phyloP scores from a whole-genome alignment of 2,113 vertebrate genomes.

The Chaetodon trifascialis region DNA sequence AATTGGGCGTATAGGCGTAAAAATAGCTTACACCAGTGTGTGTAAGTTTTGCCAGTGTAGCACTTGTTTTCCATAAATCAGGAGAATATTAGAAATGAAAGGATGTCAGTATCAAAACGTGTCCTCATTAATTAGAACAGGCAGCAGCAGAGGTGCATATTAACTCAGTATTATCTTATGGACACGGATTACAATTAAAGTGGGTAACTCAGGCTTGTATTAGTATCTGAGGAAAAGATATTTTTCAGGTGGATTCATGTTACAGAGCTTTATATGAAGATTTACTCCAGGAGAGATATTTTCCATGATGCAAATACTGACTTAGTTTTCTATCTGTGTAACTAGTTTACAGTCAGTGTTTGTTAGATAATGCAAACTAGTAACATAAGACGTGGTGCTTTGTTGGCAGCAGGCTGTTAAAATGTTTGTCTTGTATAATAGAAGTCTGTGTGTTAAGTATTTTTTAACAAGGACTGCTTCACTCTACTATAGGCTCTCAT shows the following conservation, averaged over 20 bases:
- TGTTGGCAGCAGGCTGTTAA: conserved; percentile 65
- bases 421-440: conserved; percentile 59
- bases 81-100: conserved; percentile 33
- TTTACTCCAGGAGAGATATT: conserved; percentile 68
- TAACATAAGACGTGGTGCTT: conserved; percentile 33
- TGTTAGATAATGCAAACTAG: conserved; percentile 55
- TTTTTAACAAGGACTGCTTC: conserved; percentile 77
- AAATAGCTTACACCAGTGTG: conserved; percentile 38
- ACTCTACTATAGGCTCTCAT: conserved; percentile 86
- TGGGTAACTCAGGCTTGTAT: conserved; percentile 67
- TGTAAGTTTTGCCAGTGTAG: conserved; percentile 40
- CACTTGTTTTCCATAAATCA: conserved; percentile 60
- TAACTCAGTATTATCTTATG: conserved; percentile 46
- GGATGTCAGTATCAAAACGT: conserved; percentile 41
- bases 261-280: conserved; percentile 81
- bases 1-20: conserved; percentile 16
- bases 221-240: conserved; percentile 50
- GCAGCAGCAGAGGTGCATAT: conserved; percentile 53
- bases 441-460: conserved; percentile 53
- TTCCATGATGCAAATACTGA: conserved; percentile 56
- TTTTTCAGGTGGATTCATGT: conserved; percentile 58
- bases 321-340: conserved; percentile 70
- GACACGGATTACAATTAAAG: conserved; percentile 53
- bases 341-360: conserved; percentile 53
- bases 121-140: conserved; percentile 52